Evolutionary conservation across 1,140 invertebrate genomes (phyloP).

Genomic region (Ganaspis sp.): DNA sequence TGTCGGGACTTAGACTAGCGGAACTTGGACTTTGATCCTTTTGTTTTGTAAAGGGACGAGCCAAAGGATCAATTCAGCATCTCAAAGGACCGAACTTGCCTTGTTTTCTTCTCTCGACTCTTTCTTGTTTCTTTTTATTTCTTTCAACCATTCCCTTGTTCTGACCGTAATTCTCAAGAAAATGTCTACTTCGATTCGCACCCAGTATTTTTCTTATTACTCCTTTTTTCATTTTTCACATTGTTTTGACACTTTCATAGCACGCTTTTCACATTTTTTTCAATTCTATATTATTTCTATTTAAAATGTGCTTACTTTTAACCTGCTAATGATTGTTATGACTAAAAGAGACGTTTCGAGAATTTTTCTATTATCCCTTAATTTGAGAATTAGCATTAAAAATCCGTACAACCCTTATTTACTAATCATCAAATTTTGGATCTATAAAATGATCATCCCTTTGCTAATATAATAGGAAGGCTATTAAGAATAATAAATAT

Average conservation of each 20-base stretch:
- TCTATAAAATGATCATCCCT: too few relatives aligned
- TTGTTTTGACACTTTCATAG: neutral
- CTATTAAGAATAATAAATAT: too few relatives aligned
- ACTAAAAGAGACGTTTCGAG: too few relatives aligned
- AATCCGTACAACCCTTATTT: too few relatives aligned
- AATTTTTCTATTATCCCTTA: too few relatives aligned
- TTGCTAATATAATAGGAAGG: too few relatives aligned
- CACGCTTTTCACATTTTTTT: neutral
- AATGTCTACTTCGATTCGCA: neutral
- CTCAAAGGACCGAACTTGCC: slow-evolving; percentile 56
- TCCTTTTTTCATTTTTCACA: neutral
- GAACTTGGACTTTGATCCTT: slow-evolving; percentile 59
- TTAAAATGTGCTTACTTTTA: too few relatives aligned
- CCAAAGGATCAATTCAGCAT: slow-evolving; percentile 62
- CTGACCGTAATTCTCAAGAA: slow-evolving; percentile 44
- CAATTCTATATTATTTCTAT: too few relatives aligned
- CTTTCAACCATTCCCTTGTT: slow-evolving; percentile 42
- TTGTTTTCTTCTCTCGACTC: slow-evolving; percentile 40
- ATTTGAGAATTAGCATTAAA: too few relatives aligned
- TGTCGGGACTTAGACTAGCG: slow-evolving; percentile 41
- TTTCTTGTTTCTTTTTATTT: slow-evolving; percentile 27
- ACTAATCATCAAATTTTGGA: too few relatives aligned
- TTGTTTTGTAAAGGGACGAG: slow-evolving; percentile 64
- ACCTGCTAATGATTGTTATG: too few relatives aligned
- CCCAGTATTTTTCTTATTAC: neutral